phyloP scores from a whole-genome alignment of 2,888 invertebrate genomes.

The Augochlorella aurata region DNA sequence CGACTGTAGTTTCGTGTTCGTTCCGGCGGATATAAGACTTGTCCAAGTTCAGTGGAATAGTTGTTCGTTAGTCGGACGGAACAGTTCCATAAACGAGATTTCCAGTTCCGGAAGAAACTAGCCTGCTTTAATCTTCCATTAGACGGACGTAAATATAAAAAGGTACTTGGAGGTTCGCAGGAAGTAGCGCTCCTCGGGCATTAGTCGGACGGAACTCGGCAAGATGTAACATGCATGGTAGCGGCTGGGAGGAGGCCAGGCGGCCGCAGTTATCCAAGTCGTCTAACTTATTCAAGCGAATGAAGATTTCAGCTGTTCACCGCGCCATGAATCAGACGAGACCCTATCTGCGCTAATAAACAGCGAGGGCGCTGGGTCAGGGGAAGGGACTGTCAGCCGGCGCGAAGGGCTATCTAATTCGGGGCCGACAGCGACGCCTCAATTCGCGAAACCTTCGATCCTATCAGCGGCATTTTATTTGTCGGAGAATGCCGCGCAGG shows the following conservation, averaged over 20 bases:
- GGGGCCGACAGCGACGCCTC: background rate
- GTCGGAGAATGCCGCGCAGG: conserved; percentile 15
- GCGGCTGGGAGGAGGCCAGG: background rate
- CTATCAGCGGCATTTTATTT: conserved; percentile 11
- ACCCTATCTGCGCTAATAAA: background rate
- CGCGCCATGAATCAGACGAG: background rate
- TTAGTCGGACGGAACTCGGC: background rate
- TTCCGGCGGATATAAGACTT: background rate
- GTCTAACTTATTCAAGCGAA: conserved; percentile 11
- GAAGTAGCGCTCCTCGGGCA: background rate
- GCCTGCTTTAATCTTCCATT: background rate
- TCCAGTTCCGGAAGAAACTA: background rate
- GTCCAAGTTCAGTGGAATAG: too few species aligned
- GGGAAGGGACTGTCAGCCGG: background rate
- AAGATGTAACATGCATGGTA: background rate
- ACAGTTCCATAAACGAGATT: background rate
- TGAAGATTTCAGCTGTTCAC: background rate
- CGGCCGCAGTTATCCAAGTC: background rate
- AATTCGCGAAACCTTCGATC: background rate
- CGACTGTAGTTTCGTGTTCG: background rate
- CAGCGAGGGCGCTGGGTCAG: background rate
- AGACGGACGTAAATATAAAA: conserved; percentile 1
- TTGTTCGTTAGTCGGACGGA: background rate
- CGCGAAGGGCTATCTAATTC: background rate
- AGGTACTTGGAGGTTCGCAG: background rate